Base-by-base conservation (phyloP, 1,140 invertebrate genomes). In the Drosophila busckii region DNA sequence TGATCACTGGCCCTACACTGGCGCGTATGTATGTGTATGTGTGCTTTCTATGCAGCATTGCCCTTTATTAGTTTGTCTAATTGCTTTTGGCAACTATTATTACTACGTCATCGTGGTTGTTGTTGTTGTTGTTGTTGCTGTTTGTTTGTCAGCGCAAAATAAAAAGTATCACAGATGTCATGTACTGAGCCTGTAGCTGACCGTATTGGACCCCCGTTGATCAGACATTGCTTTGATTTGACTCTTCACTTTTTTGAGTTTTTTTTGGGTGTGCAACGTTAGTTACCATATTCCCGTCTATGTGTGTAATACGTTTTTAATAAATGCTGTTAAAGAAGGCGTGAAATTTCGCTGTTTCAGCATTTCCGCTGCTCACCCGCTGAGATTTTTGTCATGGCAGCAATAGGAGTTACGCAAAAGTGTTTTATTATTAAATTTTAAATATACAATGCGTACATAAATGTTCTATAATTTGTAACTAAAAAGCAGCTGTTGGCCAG, bases 51-150 rank as follows among this genome's bases (percentile, higher is more conserved):
- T 69, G 50, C 28, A 55, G 45, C 60, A 48, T 82, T 73, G 65
- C 68, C 68, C 71, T 78, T 80, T 80, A 80, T 82, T 80, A 80
- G 75, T 80, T 80, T 80, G 75, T 80, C 64, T 80, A 80, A 80
- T 80, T 80, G 75, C 73, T 80, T 80, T 78, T 69, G 65, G 73
- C 69, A 80, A 80, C 73, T 82, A 82, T 80, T 80, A 82, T 80
- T 80, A 69, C 35, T 60, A 25, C 48, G 68, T 32, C 23, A 55
- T 13, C 10, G 58, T 49, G 45, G 48, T 55, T 35, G 23, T 64
- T 31, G 48, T 10, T 54, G 50, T 15, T 54, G 67, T 26, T 70
- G 35, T 25, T 46, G 37, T 28, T 54, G 22, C 31, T 34, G 53
- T 54, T 28, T 55, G 61, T 58, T 63, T 56, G 59, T 52, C 45